Evolutionary conservation across 1,140 invertebrate genomes (phyloP), one percentile per base, ranked within the genome.

Genomic region (Euura lappo): DNA sequence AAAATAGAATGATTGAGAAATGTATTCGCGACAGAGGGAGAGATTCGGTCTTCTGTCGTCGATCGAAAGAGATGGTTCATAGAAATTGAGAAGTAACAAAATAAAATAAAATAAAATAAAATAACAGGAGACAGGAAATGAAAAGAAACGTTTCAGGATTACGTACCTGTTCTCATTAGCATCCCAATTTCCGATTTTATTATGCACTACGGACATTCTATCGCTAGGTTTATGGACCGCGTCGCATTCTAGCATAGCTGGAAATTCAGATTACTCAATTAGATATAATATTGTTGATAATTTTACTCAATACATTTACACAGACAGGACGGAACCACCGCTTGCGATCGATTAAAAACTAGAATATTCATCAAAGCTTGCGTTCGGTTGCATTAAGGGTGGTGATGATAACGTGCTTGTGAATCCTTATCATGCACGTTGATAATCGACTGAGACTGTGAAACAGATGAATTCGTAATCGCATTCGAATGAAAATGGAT

Each of bases 211-310:
- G 73, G 86, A 87, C 78, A 83, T 76, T 75, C 84, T 87, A 79
- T 86, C 85, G 44, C 84, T 82, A 74, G 75, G 77, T 81, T 85
- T 87, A 79, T 84, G 84, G 74, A 79, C 77, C 46, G 80, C 76
- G 72, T 87, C 85, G 72, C 77, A 82, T 82, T 87, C 86, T 80
- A 86, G 78, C 79, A 85, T 81, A 72, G 85, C 86, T 88, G 81
- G 28, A 83, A 87, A 86, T 81, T 80, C 74, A 74, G 44, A 77
- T 72, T 72, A 72, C 74, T 44, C 28, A 28, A 28, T 28, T 28
- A 28, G 28, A 28, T 28, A 28, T 28, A 28, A 28, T 1, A 28
- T 28, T 28, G 28, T 28, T 28, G 28, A 28, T 28, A 28, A 28
- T 28, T 28, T 28, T 28, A 28, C 28, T 28, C 1, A 1, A 60